These are phyloP conservation scores for Picus viridis DNA, from an alignment of 2,797 vertebrate species.

Conservation along the genomic window DNA sequence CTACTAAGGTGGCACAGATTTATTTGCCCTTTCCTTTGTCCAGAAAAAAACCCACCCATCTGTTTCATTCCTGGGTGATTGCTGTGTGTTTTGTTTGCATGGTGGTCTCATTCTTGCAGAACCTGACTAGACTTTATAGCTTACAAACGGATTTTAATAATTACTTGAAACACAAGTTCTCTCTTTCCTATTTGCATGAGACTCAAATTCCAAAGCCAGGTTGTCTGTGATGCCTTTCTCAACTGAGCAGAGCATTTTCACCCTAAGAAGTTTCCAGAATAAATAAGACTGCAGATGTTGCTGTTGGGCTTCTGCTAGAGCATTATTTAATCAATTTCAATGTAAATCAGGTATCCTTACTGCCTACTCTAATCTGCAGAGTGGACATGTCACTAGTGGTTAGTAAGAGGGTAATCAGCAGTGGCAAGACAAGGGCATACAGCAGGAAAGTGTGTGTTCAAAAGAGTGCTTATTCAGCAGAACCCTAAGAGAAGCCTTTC, in stretches of 20 bases:
- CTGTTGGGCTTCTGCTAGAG: neutral
- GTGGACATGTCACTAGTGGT: neutral
- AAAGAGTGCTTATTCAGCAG: constrained; percentile 50
- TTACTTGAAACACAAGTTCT: neutral
- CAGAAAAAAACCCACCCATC: neutral
- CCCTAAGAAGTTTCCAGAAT: neutral
- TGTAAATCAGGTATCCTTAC: neutral
- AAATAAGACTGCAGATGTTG: neutral
- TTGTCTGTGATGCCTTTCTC: neutral
- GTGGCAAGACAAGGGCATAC: neutral
- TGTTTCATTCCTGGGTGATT: neutral
- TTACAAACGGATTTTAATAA: neutral
- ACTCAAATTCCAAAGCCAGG: neutral
- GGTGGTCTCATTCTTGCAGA: neutral
- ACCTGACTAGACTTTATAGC: neutral
- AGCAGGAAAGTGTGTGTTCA: neutral
- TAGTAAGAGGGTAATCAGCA: constrained; percentile 6
- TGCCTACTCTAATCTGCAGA: neutral
- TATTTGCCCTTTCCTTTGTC: neutral
- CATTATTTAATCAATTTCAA: neutral
- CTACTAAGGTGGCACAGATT: neutral
- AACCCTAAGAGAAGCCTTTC: constrained; percentile 44
- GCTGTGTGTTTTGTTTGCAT: neutral
- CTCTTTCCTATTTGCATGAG: neutral
- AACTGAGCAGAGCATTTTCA: neutral